These are phyloP conservation scores for Xenopus tropicalis DNA, from an alignment of 2,113 vertebrate genomes.

Conservation along the genomic window DNA sequence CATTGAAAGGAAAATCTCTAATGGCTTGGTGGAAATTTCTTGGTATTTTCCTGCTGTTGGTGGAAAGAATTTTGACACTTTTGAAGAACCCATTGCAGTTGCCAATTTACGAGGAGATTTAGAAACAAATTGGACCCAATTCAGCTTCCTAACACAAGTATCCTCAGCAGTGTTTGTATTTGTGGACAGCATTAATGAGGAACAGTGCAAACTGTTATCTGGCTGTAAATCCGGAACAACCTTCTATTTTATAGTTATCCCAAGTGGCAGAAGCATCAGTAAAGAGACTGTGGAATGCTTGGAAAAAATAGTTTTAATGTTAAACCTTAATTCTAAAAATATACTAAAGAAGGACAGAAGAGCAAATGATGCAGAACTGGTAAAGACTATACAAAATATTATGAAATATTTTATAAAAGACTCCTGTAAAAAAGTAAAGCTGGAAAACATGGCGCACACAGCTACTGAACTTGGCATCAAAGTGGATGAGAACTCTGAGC, in stretches of 20 bases:
- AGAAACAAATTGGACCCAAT: slow-evolving; percentile 56
- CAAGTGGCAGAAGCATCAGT: slow-evolving; percentile 47
- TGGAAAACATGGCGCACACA: slow-evolving; percentile 48
- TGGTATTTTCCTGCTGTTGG: slow-evolving; percentile 64
- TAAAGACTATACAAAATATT: slow-evolving; percentile 2
- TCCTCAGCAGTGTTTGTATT: slow-evolving; percentile 57
- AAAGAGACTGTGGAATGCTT: slow-evolving; percentile 50
- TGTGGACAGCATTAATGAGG: slow-evolving; percentile 53
- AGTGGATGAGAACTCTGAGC: slow-evolving; percentile 45
- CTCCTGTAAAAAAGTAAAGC: slow-evolving; percentile 38
- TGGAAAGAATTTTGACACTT: slow-evolving; percentile 52
- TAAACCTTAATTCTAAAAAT: slow-evolving; percentile 50
- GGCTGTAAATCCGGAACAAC: slow-evolving; percentile 30
- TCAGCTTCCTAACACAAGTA: slow-evolving; percentile 52
- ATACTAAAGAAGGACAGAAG: slow-evolving; percentile 48
- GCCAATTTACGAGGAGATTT: slow-evolving; percentile 56
- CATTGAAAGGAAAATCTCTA: slow-evolving; percentile 60
- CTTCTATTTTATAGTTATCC: slow-evolving; percentile 56
- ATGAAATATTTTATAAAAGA: neutral
- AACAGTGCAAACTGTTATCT: slow-evolving; percentile 52
- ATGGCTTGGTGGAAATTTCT: slow-evolving; percentile 70
- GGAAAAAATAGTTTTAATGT: slow-evolving; percentile 39
- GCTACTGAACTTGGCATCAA: slow-evolving; percentile 47
- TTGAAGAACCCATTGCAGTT: slow-evolving; percentile 54
- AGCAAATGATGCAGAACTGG: slow-evolving; percentile 31